A percentile compares a stretch with the other conserved stretches of the same genome.
Evolutionary conservation across 2,888 invertebrate genomes (phyloP).

Genomic region (Hyles lineata): DNA sequence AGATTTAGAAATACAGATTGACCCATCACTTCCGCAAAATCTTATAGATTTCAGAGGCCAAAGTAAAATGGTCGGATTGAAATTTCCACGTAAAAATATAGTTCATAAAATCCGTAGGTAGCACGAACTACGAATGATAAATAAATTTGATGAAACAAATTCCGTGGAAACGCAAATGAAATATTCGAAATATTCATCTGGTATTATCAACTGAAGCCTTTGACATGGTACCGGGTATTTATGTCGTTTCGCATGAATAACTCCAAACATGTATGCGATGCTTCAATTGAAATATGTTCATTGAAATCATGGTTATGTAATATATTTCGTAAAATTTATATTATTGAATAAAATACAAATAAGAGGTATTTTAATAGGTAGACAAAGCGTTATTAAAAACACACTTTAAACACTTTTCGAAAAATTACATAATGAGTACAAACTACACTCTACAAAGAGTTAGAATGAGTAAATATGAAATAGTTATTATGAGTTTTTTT

Average conservation of each 20-base stretch:
- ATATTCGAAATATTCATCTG: background rate
- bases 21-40: background rate
- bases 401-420: too few species aligned
- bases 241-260: background rate
- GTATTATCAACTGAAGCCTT: background rate
- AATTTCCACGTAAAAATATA: background rate
- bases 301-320: background rate
- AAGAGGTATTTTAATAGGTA: too few species aligned
- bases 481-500: too few species aligned
- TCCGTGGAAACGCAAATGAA: conserved; percentile 2
- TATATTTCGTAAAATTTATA: too few species aligned
- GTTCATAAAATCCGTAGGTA: background rate
- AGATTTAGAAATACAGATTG: background rate
- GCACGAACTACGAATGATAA: background rate
- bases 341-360: too few species aligned
- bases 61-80: background rate
- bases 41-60: background rate
- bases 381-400: too few species aligned
- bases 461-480: too few species aligned
- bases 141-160: background rate
- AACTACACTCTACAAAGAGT: too few species aligned
- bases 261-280: background rate
- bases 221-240: background rate
- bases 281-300: background rate
- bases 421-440: too few species aligned